Base-by-base conservation (phyloP, 53 echinoderm and acorn worm species). In the Temnopleurus reevesii region DNA sequence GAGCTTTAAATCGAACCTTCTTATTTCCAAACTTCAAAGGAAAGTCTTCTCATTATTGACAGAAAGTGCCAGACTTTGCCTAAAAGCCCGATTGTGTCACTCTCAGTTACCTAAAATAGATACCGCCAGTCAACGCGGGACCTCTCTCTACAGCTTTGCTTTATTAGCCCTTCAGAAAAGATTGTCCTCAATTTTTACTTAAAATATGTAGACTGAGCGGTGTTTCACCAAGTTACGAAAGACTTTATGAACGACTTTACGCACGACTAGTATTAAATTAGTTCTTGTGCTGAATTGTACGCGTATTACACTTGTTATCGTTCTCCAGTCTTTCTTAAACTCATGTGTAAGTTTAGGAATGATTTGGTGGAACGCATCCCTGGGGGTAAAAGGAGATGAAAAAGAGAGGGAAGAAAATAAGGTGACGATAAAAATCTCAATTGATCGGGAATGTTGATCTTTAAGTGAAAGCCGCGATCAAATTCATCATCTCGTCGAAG, bases 371-470 rank as follows among this genome's bases (percentile, higher is more conserved):
- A n/a, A n/a, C n/a, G n/a, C n/a, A n/a, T n/a, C n/a, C n/a, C n/a
- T n/a, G 41, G 71, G 41, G 18, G 2, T 43, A n/a, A n/a, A n/a
- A n/a, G 38, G 8, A 64, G 60, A 60, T 28, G 25, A 30, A 33
- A 64, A 64, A 23, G 41, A 38, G 21, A 41, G 23, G 43, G 2
- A 43, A 71, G 36, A 23, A 21, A 71, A 71, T 71, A 71, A 38
- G n/a, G 43, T 71, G 23, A 41, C 71, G 41, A 71, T 41, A 71
- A 71, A 71, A 71, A 21, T n/a, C 71, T 71, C 71, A 41, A 71
- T 71, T 71, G 71, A 71, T 71, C 71, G 38, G 6, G 7, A 19
- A 21, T 71, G 71, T 71, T 71, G 71, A 71, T 71, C 71, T 71
- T 71, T 71, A 41, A 36, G 36, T n/a, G 71, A 71, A 71, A 71